Base-by-base conservation (phyloP, 2,797 vertebrate genomes). In the Eospalax fontanierii region DNA sequence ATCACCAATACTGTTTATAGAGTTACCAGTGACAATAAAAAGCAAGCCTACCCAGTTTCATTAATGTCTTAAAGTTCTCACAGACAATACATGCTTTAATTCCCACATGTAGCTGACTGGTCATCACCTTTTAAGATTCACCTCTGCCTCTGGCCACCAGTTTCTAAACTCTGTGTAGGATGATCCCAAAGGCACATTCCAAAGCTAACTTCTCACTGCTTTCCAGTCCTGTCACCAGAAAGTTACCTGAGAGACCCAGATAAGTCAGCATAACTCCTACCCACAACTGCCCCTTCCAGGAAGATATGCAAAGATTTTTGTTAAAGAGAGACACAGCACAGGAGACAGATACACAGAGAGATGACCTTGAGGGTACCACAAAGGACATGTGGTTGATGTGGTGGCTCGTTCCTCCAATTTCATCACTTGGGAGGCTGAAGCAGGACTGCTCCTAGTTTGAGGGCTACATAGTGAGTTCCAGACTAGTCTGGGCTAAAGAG, bases 61-160 rank as follows among this genome's bases (percentile, higher is more conserved):
- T 82, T 70, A 70, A 63, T 2, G 76, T 92, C 90, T 96, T 95
- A 30, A 93, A 84, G 63, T 73, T 78, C 71, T 87, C 68, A 57
- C 26, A 70, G 93, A 94, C 68, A 94, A 91, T 65, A 43, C 73
- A 50, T 0, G 6, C 78, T 61, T 94, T 87, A n/a, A 73, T 65
- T 93, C 73, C 63, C 59, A n/a, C 28, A 70, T 79, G 50, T 2
- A 33, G 84, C 73, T 33, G 22, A 63, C 22, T 21, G 0, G n/a
- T 79, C 40, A 68, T 80, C 26, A 46, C 90, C 66, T 80, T 92
- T 40, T 75, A 61, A 89, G 91, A 94, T 61, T 95, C 85, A 81
- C 78, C 40, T 94, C 73, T 57, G 87, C 95, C 87, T n/a, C 61
- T 54, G 94, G 94, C 76, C 78, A 91, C 65, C 83, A 70, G 65